phyloP scores from a whole-genome alignment of 2,797 vertebrate genomes.

The Champsocephalus esox region DNA sequence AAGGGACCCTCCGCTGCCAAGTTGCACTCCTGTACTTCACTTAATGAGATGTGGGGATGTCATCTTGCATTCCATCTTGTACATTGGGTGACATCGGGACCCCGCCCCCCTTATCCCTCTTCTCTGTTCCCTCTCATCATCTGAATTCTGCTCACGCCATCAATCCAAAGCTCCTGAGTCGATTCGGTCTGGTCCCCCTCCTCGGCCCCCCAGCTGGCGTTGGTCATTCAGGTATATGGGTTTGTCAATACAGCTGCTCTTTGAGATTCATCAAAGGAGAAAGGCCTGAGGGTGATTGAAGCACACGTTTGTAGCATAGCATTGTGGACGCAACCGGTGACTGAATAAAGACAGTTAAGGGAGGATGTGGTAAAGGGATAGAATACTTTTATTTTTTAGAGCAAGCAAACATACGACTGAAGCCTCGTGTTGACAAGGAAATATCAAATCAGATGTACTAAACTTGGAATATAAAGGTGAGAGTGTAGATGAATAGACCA shows the following conservation, averaged over 20 bases:
- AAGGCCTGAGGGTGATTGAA: constrained; percentile 46
- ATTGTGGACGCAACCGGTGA: constrained; percentile 21
- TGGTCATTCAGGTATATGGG: constrained; percentile 64
- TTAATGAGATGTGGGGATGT: constrained; percentile 75
- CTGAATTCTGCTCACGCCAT: constrained; percentile 37
- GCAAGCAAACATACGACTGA: constrained; percentile 12
- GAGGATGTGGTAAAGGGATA: constrained; percentile 4
- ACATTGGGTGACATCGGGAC: constrained; percentile 52
- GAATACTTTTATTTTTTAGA: constrained; percentile 9
- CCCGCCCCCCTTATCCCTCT: constrained; percentile 5
- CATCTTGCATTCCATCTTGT: constrained; percentile 69
- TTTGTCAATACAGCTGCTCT: constrained; percentile 69
- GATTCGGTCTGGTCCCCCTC: constrained; percentile 33
- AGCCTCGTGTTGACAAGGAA: constrained; percentile 34
- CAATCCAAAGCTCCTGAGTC: constrained; percentile 52
- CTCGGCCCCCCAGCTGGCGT: constrained; percentile 18
- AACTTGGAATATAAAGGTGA: constrained; percentile 11
- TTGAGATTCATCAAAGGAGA: constrained; percentile 52
- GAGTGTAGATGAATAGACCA: constrained; percentile 45
- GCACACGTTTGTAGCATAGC: neutral
- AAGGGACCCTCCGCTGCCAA: constrained; percentile 55
- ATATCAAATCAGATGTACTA: constrained; percentile 4
- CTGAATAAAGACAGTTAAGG: constrained; percentile 44
- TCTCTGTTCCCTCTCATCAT: constrained; percentile 8
- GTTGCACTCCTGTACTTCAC: constrained; percentile 66